Evolutionary conservation across 2,797 vertebrate genomes (phyloP), one percentile per base, ranked within the genome.

Genomic region (Protosalanx chinensis): DNA sequence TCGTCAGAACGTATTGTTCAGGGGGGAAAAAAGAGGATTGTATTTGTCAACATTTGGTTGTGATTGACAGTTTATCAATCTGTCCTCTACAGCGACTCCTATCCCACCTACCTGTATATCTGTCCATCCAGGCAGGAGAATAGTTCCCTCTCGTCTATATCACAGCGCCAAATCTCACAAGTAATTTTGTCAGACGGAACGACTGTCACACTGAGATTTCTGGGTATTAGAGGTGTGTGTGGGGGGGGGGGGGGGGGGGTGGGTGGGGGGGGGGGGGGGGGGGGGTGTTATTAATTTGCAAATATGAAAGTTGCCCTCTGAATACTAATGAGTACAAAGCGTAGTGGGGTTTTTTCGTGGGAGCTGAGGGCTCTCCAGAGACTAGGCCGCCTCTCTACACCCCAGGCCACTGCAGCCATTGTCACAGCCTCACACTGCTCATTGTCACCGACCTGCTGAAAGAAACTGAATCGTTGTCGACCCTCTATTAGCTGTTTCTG

Each of bases 401-500:
- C 29, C 3, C 15, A 32, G 66, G 51, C 66, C 49, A 67, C 2
- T 29, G 66, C 16, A 20, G 16, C 66, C 51, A 57, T 67, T 67
- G 66, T 67, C 13, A 63, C 15, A 27, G 15, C 8, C 64, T 27
- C 20, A 20, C 20, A 67, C 49, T 67, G 6, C 64, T 29, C 20
- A 72, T 67, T n/a, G 13, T 72, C 71, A 58, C 27, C 60, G 30
- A 20, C 57, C 37, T 7, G 61, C 49, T 64, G 41, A 57, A 59
- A 53, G 37, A 64, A 64, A 15, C 4, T 15, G 8, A 15, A 59
- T 15, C 12, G 8, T 64, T 30, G 29, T 63, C 6, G 12, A 37
- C 27, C 37, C 41, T 46, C 41, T 46, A 46, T 46, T 46, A 46
- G 10, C 41, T 13, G 41, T 46, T 46, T 46, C 56, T 58, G 6